Evolutionary conservation across 2,113 vertebrate genomes (phyloP), one percentile per base, ranked within the genome.

Genomic region (Tauraco erythrolophus): DNA sequence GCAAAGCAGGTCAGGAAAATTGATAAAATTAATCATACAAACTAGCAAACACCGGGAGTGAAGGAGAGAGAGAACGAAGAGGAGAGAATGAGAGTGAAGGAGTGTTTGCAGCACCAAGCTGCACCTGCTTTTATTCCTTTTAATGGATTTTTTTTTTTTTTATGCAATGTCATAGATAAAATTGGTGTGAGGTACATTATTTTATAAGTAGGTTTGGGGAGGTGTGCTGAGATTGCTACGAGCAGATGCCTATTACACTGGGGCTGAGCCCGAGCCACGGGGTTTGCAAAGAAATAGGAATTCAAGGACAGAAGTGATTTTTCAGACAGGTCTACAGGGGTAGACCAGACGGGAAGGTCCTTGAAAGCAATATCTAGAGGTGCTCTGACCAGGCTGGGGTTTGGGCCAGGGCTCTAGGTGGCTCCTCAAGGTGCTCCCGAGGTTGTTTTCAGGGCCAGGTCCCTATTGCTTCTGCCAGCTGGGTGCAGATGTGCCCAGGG

Each of bases 11-110:
- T 98, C 98, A 98, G 98, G 98, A 97, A 98, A 98, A 98, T 98
- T 98, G 98, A 98, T 98, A 97, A 97, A 98, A 98, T 98, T 98
- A 98, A 98, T 98, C 98, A 98, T 96, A 98, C 98, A 98, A 98
- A 98, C 97, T 95, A 98, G 98, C 97, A 97, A 98, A 98, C 98
- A 97, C 97, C 90, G 64, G 97, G 98, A 98, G 97, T 80, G 96
- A 97, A 97, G 97, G 96, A 97, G 97, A 82, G 96, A 72, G 96
- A 43, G 72, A 95, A 95, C 18, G 87, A 89, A 97, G 45, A 61
- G 89, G 97, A 94, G 92, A 97, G 97, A 96, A 83, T 97, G 96
- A 98, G 96, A 96, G 75, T 97, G 97, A 98, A 97, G 94, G 96
- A 98, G 96, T 91, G 94, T 94, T 89, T 85, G 95, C 97, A 91